Evolutionary conservation across 2,888 invertebrate genomes (phyloP), one percentile per base, ranked within the genome.

Genomic region (Ophion slaviceki): DNA sequence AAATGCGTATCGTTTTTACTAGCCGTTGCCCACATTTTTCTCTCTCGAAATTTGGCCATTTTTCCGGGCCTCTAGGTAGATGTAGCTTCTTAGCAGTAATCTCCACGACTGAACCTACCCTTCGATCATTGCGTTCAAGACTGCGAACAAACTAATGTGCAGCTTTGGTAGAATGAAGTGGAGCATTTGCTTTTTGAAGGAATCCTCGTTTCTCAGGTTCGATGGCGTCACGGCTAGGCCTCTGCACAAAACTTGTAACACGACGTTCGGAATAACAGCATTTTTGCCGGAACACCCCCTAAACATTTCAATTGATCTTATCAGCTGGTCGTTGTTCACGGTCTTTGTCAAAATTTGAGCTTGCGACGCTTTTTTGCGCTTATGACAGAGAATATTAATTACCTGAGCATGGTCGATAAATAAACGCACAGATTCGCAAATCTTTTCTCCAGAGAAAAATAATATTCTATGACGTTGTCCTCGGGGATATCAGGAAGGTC

Each of bases 381-480:
- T 24, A 36, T 24, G 64, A 36, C 24, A 8, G n/a, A 6, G n/a
- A 28, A 66, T 40, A 68, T 24, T 64, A 24, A 20, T 88, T 87
- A 92, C 92, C 89, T 45, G 61, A 92, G 76, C 88, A 91, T 91
- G 14, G 90, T 90, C 17, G 91, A 90, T 8, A 94, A 89, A 80
- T 91, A 93, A 53, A 84, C 72, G 82, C 93, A 93, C 2, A 93
- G 83, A 87, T 93, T 93, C 4, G 72, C 75, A 81, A 93, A 92
- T 89, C 94, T 90, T 78, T 85, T 89, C 84, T 91, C 90, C 3
- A 92, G 88, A 2, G 70, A 82, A 1, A 84, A 84, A 67, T 92
- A 93, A 80, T 91, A 92, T 64, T 91, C 88, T 20, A 91, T 81
- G n/a, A 92, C 80, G 85, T 92, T 89, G 11, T 89, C 88, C 20